Conservation (phyloP, 1,140 invertebrate genomes). For the Holotrichia oblita region DNA sequence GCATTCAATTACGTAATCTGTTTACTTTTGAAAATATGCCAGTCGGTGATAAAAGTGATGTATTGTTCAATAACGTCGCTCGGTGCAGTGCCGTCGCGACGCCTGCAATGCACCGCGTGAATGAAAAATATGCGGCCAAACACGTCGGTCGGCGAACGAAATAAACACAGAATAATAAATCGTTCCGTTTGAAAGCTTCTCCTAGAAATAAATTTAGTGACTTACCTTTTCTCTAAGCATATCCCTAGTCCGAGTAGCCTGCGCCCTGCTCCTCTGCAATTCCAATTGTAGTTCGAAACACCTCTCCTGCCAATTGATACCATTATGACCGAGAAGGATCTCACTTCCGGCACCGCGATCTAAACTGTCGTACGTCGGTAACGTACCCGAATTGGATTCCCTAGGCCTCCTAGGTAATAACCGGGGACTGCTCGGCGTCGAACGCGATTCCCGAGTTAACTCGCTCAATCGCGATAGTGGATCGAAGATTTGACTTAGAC, state of each 20-base stretch:
- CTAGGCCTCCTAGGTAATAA: slow-evolving; percentile 68
- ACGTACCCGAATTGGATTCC: slow-evolving; percentile 53
- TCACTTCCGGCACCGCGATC: slow-evolving; percentile 54
- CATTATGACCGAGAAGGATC: slow-evolving; percentile 59
- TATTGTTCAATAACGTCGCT: slow-evolving; percentile 13
- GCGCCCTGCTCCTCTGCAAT: slow-evolving; percentile 81
- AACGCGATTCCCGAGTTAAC: slow-evolving; percentile 63
- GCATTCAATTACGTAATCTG: slow-evolving; percentile 35
- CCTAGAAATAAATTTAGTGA: background rate
- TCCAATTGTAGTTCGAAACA: slow-evolving; percentile 85
- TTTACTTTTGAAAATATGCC: slow-evolving; percentile 34
- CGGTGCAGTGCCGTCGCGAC: background rate
- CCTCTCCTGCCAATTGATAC: slow-evolving; percentile 82
- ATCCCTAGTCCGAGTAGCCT: slow-evolving; percentile 84
- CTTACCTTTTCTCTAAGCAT: slow-evolving; percentile 86
- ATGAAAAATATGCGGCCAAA: background rate
- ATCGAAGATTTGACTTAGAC: slow-evolving; percentile 82
- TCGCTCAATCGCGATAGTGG: slow-evolving; percentile 75
- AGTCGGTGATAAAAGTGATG: slow-evolving; percentile 29
- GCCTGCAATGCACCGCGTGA: background rate
- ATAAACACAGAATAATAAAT: background rate
- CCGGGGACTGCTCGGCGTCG: slow-evolving; percentile 74
- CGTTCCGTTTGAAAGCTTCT: no score
- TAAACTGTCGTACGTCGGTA: slow-evolving; percentile 59
- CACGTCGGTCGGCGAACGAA: background rate